Evolutionary conservation across 2,113 vertebrate species (phyloP), one percentile per base, ranked within the genome.

Genomic region (Nibea albiflora): DNA sequence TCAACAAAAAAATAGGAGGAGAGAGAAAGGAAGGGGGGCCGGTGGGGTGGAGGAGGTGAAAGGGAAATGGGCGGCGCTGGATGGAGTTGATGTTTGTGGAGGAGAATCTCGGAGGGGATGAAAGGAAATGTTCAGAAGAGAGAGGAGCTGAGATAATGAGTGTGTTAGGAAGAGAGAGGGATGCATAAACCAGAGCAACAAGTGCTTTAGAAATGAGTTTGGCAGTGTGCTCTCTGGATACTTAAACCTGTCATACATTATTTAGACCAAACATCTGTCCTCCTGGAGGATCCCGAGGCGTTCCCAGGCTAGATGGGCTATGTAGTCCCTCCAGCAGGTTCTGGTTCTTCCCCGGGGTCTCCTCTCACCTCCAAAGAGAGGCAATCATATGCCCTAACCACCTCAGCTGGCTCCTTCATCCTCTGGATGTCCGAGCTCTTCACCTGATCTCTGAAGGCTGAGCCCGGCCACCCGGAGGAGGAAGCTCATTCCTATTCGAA

Each of bases 31-130:
- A 75, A 77, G 81, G 86, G 70, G 19, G 67, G 76, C 24, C 79
- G 73, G 71, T 65, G 65, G 85, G 78, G 86, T 83, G 75, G 70
- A 84, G 73, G 47, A 80, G 70, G 79, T 11, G 50, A 77, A 93
- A 93, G 94, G 94, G 95, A 96, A 93, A 90, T 85, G 94, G 90
- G 94, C 92, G 95, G 95, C 89, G 93, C 94, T 94, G 94, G 94
- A 93, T 91, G 94, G 92, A 90, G 94, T 95, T 95, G 96, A 96
- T 97, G 95, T 96, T 97, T 96, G 96, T 96, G 94, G 95, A 96
- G 95, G 89, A 95, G 95, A 96, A 73, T 96, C 95, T 96, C 90
- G 89, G 84, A 95, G 94, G 91, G 91, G 94, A 95, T 96, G 94
- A 96, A 96, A 96, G 94, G 95, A 94, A 95, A 95, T 92, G 95